Base-by-base conservation (phyloP, 2,797 vertebrate genomes). In the Spinus pinus region DNA sequence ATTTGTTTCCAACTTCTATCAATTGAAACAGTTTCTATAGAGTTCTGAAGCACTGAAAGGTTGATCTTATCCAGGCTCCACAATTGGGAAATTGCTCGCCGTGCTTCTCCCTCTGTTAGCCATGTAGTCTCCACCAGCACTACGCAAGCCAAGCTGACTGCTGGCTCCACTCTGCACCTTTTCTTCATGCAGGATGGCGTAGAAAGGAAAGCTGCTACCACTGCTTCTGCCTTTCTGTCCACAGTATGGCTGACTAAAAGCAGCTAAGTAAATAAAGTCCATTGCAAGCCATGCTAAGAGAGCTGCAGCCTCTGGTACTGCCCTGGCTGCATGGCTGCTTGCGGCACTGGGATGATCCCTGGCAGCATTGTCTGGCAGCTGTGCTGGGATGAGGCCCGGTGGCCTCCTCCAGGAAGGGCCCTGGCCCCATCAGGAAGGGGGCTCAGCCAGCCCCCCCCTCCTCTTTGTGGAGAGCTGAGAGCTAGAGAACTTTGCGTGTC, bases 21-120 rank as follows among this genome's bases (percentile, higher is more conserved):
- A 72, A 17, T 5, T 19, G n/a, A 19, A 46, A 30, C 41, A 46
- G 20, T 19, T 46, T 57, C 44, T 30, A 5, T 1, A 14, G 20
- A 57, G n/a, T 17, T 47, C 39, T 71, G 39, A 13, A 56, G 24
- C 6, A 15, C 18, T 71, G 42, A 57, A 73, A 73, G 12, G 20
- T 24, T 47, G 5, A 30, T 14, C 42, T 47, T 70, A 25, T 41
- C 30, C 16, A 37, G 21, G 21, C 16, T 46, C n/a, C 10, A 9
- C 27, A 47, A 20, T 5, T 1, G 0, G 21, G 12, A 7, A 58
- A 15, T 37, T 2, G 0, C n/a, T 58, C 0, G 0, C 25, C 3
- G 4, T 37, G 25, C 21, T 47, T 19, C 20, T 50, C 47, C 31
- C 27, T 69, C 54, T 47, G 15, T 35, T 35, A 27, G 7, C 46